Percentiles rank a stretch among this genome's conserved stretches.
These are phyloP conservation scores for Rhodeus uyekii DNA, from an alignment of 2,797 vertebrate genomes.

Conservation along the genomic window DNA sequence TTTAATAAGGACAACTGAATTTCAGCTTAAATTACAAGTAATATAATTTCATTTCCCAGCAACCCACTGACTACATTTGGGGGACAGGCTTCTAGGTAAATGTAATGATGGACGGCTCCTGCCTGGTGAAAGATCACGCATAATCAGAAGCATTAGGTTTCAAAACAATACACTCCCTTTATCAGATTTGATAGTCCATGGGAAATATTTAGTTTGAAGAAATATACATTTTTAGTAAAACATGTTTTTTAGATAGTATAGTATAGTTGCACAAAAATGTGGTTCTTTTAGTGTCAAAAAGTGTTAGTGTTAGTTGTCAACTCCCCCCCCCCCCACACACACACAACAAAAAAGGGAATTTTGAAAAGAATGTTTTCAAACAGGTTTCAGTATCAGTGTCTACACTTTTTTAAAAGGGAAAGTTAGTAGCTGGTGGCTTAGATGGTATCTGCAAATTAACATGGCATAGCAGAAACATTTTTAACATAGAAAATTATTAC, in stretches of 20 bases:
- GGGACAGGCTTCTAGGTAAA: neutral
- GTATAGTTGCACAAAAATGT: neutral
- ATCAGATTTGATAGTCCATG: neutral
- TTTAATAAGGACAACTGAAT: constrained; percentile 5
- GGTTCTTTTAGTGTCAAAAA: no score
- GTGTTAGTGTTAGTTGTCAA: no score
- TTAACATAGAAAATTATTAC: neutral
- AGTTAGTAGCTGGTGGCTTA: neutral
- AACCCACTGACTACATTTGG: neutral
- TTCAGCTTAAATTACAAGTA: neutral
- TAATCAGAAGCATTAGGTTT: neutral
- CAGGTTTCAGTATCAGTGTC: neutral
- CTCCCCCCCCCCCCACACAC: no score
- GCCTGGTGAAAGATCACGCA: constrained; percentile 8
- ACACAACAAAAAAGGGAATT: neutral
- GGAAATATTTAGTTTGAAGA: neutral
- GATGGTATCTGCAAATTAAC: neutral
- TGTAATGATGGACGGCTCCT: constrained; percentile 5
- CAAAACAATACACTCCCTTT: neutral
- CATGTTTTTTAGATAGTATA: neutral
- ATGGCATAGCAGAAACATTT: neutral
- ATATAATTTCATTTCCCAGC: constrained; percentile 20
- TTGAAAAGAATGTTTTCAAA: neutral
- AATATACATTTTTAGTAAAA: neutral
- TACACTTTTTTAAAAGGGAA: neutral